These are phyloP conservation scores for Dendrolimus houi DNA, from an alignment of 2,888 invertebrate genomes.

Conservation along the genomic window DNA sequence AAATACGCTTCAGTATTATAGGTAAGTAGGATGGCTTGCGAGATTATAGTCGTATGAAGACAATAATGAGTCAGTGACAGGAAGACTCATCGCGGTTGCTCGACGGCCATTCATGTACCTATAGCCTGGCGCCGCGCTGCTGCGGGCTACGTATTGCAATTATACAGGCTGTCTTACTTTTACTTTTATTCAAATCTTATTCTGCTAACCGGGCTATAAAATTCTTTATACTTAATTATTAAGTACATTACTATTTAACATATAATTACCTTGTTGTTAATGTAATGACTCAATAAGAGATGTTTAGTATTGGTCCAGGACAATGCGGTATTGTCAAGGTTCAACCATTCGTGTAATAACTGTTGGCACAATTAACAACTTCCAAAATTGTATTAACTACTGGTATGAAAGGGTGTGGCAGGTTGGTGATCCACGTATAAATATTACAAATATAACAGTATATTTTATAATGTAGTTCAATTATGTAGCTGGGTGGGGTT, in stretches of 20 bases:
- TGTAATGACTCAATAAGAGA: slow-evolving; percentile 1
- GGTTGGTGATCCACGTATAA: no score
- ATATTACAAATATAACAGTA: no score
- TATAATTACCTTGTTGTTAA: slow-evolving; percentile 12
- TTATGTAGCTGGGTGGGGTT: no score
- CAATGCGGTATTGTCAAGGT: slow-evolving; percentile 35
- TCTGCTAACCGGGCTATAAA: no score
- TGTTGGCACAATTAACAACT: not conserved
- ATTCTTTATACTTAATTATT: no score
- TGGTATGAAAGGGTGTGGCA: slow-evolving; percentile 1
- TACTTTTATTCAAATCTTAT: slow-evolving; percentile 5
- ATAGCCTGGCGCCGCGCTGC: slow-evolving; percentile 30
- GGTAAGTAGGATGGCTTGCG: not conserved
- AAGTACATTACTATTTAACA: no score
- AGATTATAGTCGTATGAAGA: not conserved
- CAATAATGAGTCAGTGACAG: slow-evolving; percentile 27
- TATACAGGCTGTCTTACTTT: slow-evolving; percentile 19
- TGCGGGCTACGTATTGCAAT: slow-evolving; percentile 35
- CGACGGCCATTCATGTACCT: slow-evolving; percentile 26
- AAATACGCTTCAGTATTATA: not conserved
- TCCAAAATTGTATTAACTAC: not conserved
- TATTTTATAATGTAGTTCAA: no score
- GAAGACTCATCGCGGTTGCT: slow-evolving; percentile 31
- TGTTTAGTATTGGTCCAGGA: slow-evolving; percentile 15
- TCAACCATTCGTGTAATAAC: slow-evolving; percentile 52